A percentile compares a stretch with the other conserved stretches of the same genome.
Evolutionary conservation across 2,797 vertebrate species (phyloP).

Genomic region (Craterocephalus amniculus): DNA sequence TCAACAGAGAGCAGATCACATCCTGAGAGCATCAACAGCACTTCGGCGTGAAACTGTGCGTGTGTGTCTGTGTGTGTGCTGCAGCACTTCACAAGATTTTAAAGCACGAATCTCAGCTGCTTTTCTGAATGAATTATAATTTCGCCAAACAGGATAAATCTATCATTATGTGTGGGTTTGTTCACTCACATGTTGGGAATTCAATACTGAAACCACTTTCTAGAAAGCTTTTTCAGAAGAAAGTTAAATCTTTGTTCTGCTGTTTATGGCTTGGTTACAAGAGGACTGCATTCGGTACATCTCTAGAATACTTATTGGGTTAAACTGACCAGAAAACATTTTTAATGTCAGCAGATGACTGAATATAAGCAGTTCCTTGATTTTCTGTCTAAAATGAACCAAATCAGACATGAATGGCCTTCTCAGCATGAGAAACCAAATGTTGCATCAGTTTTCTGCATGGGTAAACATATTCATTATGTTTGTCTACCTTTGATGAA

Average conservation of each 20-base stretch:
- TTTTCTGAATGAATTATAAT: constrained; percentile 33
- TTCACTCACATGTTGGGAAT: constrained; percentile 5
- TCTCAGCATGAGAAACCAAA: not conserved
- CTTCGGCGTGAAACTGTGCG: constrained; percentile 13
- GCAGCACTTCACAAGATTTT: constrained; percentile 3
- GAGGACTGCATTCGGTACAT: not conserved
- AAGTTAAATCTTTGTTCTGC: not conserved
- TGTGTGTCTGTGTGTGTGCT: not conserved
- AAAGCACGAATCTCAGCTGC: constrained; percentile 40
- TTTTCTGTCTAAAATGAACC: not conserved
- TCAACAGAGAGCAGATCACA: constrained; percentile 38
- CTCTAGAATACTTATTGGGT: not conserved
- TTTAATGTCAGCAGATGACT: not conserved
- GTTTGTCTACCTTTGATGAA: not conserved
- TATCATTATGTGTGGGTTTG: constrained; percentile 10
- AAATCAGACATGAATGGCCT: not conserved
- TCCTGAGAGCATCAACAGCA: constrained; percentile 54
- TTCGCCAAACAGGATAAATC: constrained; percentile 17
- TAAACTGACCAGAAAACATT: not conserved
- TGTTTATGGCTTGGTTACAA: not conserved
- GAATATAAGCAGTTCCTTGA: not conserved
- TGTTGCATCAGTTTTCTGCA: not conserved
- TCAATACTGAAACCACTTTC: not conserved
- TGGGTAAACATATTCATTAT: not conserved
- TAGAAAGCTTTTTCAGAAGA: not conserved